These are phyloP conservation scores for Piezodorus guildinii DNA, from an alignment of 1,140 invertebrate genomes.

Conservation along the genomic window DNA sequence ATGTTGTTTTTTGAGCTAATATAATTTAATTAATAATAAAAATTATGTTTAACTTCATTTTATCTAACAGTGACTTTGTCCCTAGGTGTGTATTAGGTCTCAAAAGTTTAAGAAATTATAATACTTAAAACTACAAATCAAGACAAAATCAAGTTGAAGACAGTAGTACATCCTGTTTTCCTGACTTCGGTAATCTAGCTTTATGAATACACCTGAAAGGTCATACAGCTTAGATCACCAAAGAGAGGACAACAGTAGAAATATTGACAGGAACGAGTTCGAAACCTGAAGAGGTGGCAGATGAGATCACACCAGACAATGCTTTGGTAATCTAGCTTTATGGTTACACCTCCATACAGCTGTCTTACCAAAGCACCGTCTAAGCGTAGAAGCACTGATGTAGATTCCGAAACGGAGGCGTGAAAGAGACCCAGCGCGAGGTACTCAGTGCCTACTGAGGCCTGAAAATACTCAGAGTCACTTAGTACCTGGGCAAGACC, in stretches of 20 bases:
- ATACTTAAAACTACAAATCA: too few relatives aligned
- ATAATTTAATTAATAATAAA: too few relatives aligned
- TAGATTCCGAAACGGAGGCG: not conserved
- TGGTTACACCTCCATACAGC: conserved; percentile 40
- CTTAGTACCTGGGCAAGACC: conserved; percentile 59
- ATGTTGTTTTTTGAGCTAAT: too few relatives aligned
- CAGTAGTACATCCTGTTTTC: conserved; percentile 37
- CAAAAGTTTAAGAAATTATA: too few relatives aligned
- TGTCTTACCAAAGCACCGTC: conserved; percentile 39
- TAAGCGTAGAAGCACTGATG: conserved; percentile 12
- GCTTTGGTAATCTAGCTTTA: conserved; percentile 50
- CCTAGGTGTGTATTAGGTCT: too few relatives aligned
- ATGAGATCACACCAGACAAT: conserved; percentile 30
- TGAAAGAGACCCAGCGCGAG: conserved; percentile 18
- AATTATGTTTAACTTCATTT: too few relatives aligned
- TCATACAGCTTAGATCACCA: conserved; percentile 94
- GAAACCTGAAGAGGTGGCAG: too few relatives aligned
- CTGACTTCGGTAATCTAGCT: conserved; percentile 90
- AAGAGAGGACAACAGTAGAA: conserved; percentile 49
- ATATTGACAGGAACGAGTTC: not conserved
- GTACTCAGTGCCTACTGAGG: conserved; percentile 26
- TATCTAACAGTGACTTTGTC: too few relatives aligned
- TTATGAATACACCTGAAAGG: conserved; percentile 57
- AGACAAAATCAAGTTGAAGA: conserved; percentile 32
- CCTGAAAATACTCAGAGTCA: conserved; percentile 52